Percentiles rank a stretch among this genome's conserved stretches.
phyloP scores from a whole-genome alignment of 2,113 vertebrate genomes.

The Cricetomys ansorgei region DNA sequence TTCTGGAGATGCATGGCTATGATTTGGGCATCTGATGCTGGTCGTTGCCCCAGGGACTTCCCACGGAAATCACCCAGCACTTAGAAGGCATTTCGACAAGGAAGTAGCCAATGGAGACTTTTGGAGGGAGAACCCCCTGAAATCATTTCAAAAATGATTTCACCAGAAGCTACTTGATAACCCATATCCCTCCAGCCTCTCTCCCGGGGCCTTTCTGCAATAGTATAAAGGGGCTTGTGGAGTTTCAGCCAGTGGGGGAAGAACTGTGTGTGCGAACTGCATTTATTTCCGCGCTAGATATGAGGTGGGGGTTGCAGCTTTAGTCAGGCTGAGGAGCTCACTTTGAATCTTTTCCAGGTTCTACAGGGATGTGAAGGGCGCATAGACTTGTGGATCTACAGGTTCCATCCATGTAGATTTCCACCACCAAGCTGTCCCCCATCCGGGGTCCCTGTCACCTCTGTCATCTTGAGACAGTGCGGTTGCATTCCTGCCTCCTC shows the following conservation, averaged over 20 bases:
- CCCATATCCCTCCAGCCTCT: not conserved
- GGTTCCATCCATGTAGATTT: not conserved
- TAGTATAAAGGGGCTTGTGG: not conserved
- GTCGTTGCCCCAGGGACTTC: slow-evolving; percentile 65
- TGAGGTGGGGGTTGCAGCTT: not conserved
- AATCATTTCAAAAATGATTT: slow-evolving; percentile 52
- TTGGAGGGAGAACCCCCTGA: slow-evolving; percentile 59
- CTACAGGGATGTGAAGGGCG: not conserved
- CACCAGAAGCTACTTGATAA: not conserved
- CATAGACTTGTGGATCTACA: not conserved
- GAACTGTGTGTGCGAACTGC: not conserved
- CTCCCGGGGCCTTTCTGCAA: not conserved
- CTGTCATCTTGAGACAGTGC: not conserved
- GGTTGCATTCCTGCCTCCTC: not conserved
- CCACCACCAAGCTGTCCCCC: no score
- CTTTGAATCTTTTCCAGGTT: not conserved
- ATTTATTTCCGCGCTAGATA: not conserved
- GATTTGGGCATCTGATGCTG: not conserved
- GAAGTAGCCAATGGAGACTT: slow-evolving; percentile 42
- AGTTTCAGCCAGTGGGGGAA: not conserved
- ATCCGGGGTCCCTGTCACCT: not conserved
- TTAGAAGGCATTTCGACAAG: not conserved
- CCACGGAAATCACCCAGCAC: slow-evolving; percentile 76
- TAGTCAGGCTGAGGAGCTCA: not conserved
- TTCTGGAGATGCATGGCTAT: not conserved